phyloP scores from a whole-genome alignment of 2,113 vertebrate species.

The Hoplias malabaricus region DNA sequence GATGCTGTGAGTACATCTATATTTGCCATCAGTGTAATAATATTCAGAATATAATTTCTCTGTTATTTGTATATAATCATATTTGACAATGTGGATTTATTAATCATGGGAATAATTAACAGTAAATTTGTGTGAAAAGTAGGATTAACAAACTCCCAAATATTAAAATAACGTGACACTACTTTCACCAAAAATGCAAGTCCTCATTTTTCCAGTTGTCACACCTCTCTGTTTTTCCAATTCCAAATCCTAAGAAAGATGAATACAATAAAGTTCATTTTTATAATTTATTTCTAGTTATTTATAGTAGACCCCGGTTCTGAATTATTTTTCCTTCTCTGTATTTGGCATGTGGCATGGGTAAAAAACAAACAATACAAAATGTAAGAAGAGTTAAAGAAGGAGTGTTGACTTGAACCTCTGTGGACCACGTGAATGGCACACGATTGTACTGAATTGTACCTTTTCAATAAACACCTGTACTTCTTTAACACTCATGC shows the following conservation, averaged over 20 bases:
- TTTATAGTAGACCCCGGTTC: not conserved
- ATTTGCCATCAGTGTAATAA: not conserved
- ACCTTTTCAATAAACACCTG: slow-evolving; percentile 72
- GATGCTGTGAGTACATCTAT: slow-evolving; percentile 7
- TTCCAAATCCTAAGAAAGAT: not conserved
- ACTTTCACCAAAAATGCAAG: not conserved
- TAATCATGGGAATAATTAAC: not conserved
- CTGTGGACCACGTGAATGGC: slow-evolving; percentile 47
- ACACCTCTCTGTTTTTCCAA: slow-evolving; percentile 4
- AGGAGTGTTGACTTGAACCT: slow-evolving; percentile 2
- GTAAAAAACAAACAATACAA: not conserved
- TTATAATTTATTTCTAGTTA: slow-evolving; percentile 33
- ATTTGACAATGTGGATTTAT: not conserved
- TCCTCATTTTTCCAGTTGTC: not conserved
- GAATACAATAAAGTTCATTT: not conserved
- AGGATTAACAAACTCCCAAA: too few species aligned
- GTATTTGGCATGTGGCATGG: slow-evolving; percentile 44
- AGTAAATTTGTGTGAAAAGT: too few species aligned
- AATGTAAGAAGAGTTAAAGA: not conserved
- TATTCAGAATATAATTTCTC: too few species aligned
- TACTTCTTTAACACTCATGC: slow-evolving; percentile 38
- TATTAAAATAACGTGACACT: too few species aligned
- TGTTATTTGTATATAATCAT: not conserved
- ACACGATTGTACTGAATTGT: slow-evolving; percentile 57
- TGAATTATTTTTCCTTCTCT: not conserved